Base-by-base conservation (phyloP, 2,797 vertebrate species). In the Florisuga fusca region DNA sequence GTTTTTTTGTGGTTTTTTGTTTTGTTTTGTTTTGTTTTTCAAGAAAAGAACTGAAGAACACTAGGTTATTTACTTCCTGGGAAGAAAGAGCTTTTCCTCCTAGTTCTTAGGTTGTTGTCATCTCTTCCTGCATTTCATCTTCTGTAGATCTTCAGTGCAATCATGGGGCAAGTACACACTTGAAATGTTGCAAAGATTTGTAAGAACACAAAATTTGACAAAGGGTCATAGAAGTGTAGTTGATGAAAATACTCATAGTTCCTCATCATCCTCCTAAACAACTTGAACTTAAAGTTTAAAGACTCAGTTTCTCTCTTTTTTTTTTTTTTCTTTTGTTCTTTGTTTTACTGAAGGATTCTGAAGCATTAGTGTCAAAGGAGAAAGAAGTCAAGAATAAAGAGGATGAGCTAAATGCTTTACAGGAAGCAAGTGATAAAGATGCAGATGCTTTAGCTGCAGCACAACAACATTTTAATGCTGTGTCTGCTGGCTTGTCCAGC, bases 401-500 rank as follows among this genome's bases (percentile, higher is more conserved):
- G 19, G 95, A 98, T 89, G 95, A 97, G 45, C 97, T 99, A 58
- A 96, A 87, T 33, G 75, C 96, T 31, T 86, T 99, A 15, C 98
- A 98, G 87, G 98, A 99, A 76, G 97, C 98, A 63, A 98, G 97
- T 36, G 97, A 97, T 89, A 98, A 98, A 93, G 98, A 99, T 53
- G 94, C 95, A 0, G 95, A 94, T 23, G 98, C 97, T 29, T 96
- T 99, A 25, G 98, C 98, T 38, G 96, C 94, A 6, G 99, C 99
- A 6, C 99, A 99, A 85, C 98, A 99, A 84, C 98, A 98, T 94
- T 99, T 99, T 87, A 99, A 98, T 85, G 99, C 99, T 3, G 98
- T 99, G 53, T 99, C 99, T 2, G 98, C 99, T 7, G 99, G 99
- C 26, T 97, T 99, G 36, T 99, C 99, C 36, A 98, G 98, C 83